Percentiles rank a stretch among this genome's conserved stretches.
phyloP scores from a whole-genome alignment of 2,888 invertebrate species.

The Drosophila meridionalis region DNA sequence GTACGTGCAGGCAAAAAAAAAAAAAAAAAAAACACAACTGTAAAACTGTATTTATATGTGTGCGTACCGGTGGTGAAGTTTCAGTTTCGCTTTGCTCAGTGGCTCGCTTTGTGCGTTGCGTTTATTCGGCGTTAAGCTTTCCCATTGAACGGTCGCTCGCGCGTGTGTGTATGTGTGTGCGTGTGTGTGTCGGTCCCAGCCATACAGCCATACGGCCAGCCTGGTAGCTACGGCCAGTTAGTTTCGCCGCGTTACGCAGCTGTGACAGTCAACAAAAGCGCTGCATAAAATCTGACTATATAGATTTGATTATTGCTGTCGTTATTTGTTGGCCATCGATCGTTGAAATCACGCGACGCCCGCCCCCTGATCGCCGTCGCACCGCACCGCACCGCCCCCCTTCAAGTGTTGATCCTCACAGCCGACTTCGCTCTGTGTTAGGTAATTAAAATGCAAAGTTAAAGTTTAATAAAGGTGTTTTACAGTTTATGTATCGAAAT shows the following conservation, averaged over 20 bases:
- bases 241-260: constrained; percentile 54
- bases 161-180: constrained; percentile 1
- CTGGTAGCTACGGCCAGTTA: constrained; percentile 37
- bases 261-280: constrained; percentile 34
- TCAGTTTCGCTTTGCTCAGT: constrained; percentile 39
- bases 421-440: constrained; percentile 52
- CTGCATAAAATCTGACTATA: constrained; percentile 16
- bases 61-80: constrained; percentile 68
- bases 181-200: neutral
- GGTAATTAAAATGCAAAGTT: constrained; percentile 70
- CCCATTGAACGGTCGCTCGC: constrained; percentile 82
- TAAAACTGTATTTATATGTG: constrained; percentile 47
- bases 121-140: constrained; percentile 84
- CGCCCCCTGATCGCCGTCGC: neutral
- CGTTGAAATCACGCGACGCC: constrained; percentile 14
- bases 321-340: constrained; percentile 3
- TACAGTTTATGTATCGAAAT: constrained; percentile 29
- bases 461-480: constrained; percentile 6
- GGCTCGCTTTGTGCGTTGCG: constrained; percentile 57
- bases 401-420: constrained; percentile 22
- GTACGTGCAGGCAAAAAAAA: neutral
- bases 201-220: neutral
- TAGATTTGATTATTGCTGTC: constrained; percentile 16
- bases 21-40: neutral
- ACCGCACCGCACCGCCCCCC: neutral